Percentiles rank a stretch among this genome's conserved stretches.
Evolutionary conservation across 2,888 invertebrate genomes (phyloP).

Genomic region (Marronus borbonicus): DNA sequence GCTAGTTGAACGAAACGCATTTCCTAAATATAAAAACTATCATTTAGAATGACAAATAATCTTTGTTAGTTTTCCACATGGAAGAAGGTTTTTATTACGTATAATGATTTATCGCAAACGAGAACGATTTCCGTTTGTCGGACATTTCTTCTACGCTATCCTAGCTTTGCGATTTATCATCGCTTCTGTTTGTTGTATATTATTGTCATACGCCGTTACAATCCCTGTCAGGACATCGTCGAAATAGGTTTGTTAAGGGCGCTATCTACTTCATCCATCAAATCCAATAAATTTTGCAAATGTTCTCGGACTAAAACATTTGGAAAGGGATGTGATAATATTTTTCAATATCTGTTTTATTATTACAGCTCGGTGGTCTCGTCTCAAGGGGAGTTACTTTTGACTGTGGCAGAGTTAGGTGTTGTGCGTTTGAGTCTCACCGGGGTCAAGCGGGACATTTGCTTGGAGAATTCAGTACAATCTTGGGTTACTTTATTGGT

Average conservation of each 20-base stretch:
- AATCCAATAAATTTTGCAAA: neutral
- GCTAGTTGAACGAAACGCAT: neutral
- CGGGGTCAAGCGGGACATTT: too few relatives aligned
- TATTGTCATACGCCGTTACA: neutral
- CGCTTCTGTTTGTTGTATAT: neutral
- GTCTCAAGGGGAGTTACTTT: too few relatives aligned
- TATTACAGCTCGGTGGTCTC: too few relatives aligned
- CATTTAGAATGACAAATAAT: slow-evolving; percentile 27
- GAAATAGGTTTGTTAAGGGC: neutral
- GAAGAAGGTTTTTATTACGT: slow-evolving; percentile 11
- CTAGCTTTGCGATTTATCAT: slow-evolving; percentile 22
- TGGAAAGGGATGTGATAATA: neutral
- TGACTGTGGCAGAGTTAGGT: too few relatives aligned
- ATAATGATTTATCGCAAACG: slow-evolving; percentile 24
- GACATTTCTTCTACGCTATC: slow-evolving; percentile 15
- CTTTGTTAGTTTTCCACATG: slow-evolving; percentile 25
- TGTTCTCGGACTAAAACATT: neutral
- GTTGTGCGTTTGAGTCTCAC: too few relatives aligned
- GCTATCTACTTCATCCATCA: neutral
- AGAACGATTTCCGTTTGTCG: slow-evolving; percentile 23
- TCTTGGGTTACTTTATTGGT: too few relatives aligned
- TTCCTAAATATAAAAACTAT: slow-evolving; percentile 7
- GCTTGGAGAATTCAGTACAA: too few relatives aligned
- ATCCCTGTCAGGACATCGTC: neutral
- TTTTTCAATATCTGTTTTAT: too few relatives aligned